Evolutionary conservation across 2,888 invertebrate genomes (phyloP).

Genomic region (Nephrotoma flavescens): DNA sequence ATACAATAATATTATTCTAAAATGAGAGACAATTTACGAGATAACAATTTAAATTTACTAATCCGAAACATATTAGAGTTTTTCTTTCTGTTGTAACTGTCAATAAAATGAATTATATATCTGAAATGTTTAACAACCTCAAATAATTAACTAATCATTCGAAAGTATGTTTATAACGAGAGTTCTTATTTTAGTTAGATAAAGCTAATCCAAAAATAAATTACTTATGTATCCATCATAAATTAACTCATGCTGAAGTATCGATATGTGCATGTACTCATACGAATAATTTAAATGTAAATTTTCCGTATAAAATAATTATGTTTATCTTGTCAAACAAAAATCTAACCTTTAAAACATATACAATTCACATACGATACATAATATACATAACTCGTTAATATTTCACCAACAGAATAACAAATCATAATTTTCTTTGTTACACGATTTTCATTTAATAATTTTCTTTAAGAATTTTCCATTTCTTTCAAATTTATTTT

Average conservation of each 20-base stretch:
- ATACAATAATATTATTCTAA: too few relatives aligned
- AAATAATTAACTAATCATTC: background rate
- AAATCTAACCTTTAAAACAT: background rate
- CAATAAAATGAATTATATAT: too few relatives aligned
- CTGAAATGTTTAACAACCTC: too few relatives aligned
- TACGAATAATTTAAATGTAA: background rate
- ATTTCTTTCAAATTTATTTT: background rate
- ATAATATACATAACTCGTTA: background rate
- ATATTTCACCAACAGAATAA: background rate
- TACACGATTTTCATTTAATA: background rate
- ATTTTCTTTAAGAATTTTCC: background rate
- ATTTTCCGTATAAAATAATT: background rate
- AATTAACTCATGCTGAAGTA: background rate
- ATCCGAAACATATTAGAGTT: too few relatives aligned
- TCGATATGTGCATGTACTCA: background rate
- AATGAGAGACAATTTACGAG: too few relatives aligned
- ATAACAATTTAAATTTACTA: too few relatives aligned
- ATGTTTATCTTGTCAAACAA: background rate
- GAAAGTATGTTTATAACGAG: background rate
- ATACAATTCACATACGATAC: background rate
- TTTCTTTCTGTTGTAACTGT: too few relatives aligned
- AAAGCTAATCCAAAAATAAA: background rate
- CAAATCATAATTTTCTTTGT: background rate
- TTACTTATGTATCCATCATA: background rate
- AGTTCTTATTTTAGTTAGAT: background rate